These are phyloP conservation scores for Aquatica leii DNA, from an alignment of 2,888 invertebrate genomes.

Conservation along the genomic window DNA sequence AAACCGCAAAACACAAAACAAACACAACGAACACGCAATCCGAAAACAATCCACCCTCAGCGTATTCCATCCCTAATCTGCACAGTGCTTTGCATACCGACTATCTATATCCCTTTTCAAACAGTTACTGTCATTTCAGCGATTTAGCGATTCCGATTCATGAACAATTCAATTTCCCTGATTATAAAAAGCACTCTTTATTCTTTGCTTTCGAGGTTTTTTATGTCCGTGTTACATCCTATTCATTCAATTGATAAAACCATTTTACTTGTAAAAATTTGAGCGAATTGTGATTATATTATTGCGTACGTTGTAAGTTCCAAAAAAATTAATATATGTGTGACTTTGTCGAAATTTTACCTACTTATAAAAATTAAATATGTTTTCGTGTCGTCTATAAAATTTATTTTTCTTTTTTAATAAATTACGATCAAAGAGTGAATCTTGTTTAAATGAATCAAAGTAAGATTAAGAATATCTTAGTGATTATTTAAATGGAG, in stretches of 20 bases:
- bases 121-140: slow-evolving; percentile 55
- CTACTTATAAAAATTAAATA: too few relatives aligned
- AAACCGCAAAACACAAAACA: slow-evolving; percentile 50
- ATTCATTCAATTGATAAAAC: slow-evolving; percentile 8
- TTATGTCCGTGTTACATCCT: slow-evolving; percentile 24
- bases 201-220: slow-evolving; percentile 27
- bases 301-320: too few relatives aligned
- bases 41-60: slow-evolving; percentile 45
- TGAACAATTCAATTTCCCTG: slow-evolving; percentile 54
- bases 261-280: neutral
- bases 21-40: slow-evolving; percentile 46
- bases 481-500: slow-evolving; percentile 59
- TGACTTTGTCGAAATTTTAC: too few relatives aligned
- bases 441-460: slow-evolving; percentile 56
- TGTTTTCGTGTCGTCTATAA: too few relatives aligned
- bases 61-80: slow-evolving; percentile 46
- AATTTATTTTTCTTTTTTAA: slow-evolving; percentile 23
- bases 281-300: too few relatives aligned
- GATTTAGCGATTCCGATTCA: slow-evolving; percentile 51
- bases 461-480: slow-evolving; percentile 56
- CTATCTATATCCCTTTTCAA: slow-evolving; percentile 51
- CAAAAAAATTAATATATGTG: too few relatives aligned
- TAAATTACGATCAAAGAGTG: slow-evolving; percentile 51
- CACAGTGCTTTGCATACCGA: slow-evolving; percentile 50
- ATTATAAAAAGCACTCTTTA: slow-evolving; percentile 44